Percentiles rank a stretch among this genome's conserved stretches.
phyloP scores from a whole-genome alignment of 2,888 invertebrate genomes.

The Caenorhabditis panamensis region DNA sequence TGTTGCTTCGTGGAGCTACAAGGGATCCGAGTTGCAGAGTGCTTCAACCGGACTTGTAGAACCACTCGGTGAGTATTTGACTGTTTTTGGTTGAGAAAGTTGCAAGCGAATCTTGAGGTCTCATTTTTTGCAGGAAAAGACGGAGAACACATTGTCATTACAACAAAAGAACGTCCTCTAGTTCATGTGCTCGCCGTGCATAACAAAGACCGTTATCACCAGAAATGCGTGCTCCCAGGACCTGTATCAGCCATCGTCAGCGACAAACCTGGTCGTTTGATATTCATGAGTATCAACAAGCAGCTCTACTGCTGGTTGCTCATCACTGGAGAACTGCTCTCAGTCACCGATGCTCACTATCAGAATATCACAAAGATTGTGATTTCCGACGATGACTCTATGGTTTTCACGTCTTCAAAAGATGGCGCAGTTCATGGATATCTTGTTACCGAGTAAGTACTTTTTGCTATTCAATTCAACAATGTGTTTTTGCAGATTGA shows the following conservation, averaged over 20 bases:
- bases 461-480: no score
- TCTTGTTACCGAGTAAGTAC: conserved; percentile 71
- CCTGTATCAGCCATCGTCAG: conserved; percentile 61
- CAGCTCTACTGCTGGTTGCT: conserved; percentile 75
- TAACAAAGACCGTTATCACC: conserved; percentile 67
- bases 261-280: conserved; percentile 65
- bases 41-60: conserved; percentile 65
- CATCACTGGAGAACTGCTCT: conserved; percentile 69
- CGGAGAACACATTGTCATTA: conserved; percentile 68
- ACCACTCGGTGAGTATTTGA: conserved; percentile 64
- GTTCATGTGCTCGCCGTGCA: conserved; percentile 70
- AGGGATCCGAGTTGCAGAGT: conserved; percentile 76
- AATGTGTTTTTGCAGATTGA: no score
- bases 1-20: conserved; percentile 73
- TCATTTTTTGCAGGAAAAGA: conserved; percentile 60
- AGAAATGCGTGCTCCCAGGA: conserved; percentile 68
- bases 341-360: conserved; percentile 73
- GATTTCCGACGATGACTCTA: conserved; percentile 70
- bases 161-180: conserved; percentile 70
- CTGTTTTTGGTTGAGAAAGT: no score
- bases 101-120: no score
- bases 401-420: conserved; percentile 68
- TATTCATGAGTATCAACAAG: conserved; percentile 71
- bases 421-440: conserved; percentile 75
- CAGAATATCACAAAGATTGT: conserved; percentile 69